These are phyloP conservation scores for Euura lappo DNA, from an alignment of 1,140 invertebrate genomes.

Conservation along the genomic window DNA sequence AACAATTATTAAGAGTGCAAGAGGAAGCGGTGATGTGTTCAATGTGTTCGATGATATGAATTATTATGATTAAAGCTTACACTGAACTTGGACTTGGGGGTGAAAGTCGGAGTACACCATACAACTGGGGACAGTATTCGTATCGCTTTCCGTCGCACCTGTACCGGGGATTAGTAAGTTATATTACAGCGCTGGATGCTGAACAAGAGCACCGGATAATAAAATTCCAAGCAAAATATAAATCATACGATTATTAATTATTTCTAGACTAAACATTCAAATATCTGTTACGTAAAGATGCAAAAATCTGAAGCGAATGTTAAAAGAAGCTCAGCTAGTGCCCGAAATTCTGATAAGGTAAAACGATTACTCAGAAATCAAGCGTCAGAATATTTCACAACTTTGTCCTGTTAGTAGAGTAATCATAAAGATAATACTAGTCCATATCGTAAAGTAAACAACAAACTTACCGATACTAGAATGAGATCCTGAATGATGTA, in stretches of 20 bases:
- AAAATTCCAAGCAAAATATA: neutral
- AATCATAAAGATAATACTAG: no score
- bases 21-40: neutral
- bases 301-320: no score
- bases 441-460: neutral
- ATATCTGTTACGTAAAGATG: no score
- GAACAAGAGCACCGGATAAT: slow-evolving; percentile 27
- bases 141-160: slow-evolving; percentile 56
- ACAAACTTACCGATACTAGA: slow-evolving; percentile 53
- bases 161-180: slow-evolving; percentile 59
- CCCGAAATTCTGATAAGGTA: no score
- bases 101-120: slow-evolving; percentile 51
- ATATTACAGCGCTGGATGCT: slow-evolving; percentile 29
- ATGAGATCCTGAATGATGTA: slow-evolving; percentile 51
- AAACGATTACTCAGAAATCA: no score
- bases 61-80: slow-evolving; percentile 57
- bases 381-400: no score
- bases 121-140: slow-evolving; percentile 53
- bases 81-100: slow-evolving; percentile 49
- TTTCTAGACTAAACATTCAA: no score
- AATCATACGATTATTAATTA: no score
- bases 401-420: no score
- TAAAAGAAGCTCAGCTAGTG: no score
- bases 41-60: slow-evolving; percentile 30
- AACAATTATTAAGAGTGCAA: slow-evolving; percentile 27